phyloP scores from a whole-genome alignment of 2,888 invertebrate species.

The Drosophila paramelanica region DNA sequence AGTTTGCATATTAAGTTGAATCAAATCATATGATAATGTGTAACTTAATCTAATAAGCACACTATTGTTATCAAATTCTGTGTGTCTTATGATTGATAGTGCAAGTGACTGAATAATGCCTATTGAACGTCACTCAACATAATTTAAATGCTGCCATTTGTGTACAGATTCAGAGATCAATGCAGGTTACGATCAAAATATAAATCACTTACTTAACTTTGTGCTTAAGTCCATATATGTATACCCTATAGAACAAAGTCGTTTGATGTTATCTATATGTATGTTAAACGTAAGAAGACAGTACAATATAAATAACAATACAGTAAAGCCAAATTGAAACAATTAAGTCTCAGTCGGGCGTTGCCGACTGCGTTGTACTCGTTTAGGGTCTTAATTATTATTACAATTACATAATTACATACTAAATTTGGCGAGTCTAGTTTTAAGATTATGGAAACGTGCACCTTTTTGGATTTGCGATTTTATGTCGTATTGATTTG shows the following conservation, averaged over 20 bases:
- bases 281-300: slow-evolving; percentile 10
- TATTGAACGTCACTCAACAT: slow-evolving; percentile 23
- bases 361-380: no score
- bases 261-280: slow-evolving; percentile 37
- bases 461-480: no score
- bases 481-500: no score
- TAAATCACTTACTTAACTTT: no score
- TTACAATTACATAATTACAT: no score
- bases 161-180: no score
- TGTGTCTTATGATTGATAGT: slow-evolving; percentile 63
- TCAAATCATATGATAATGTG: neutral
- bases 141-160: slow-evolving; percentile 36
- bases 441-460: no score
- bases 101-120: slow-evolving; percentile 58
- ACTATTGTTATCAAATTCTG: slow-evolving; percentile 54
- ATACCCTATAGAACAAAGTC: slow-evolving; percentile 8
- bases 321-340: slow-evolving; percentile 21
- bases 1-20: slow-evolving; percentile 39
- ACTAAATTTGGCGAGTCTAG: no score
- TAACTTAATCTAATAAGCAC: slow-evolving; percentile 25
- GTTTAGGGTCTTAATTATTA: no score
- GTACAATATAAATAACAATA: slow-evolving; percentile 47
- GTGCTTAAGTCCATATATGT: no score
- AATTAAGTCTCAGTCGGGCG: no score
- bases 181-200: no score